phyloP scores from a whole-genome alignment of 1,140 invertebrate species.

The Dufourea novaeangliae region DNA sequence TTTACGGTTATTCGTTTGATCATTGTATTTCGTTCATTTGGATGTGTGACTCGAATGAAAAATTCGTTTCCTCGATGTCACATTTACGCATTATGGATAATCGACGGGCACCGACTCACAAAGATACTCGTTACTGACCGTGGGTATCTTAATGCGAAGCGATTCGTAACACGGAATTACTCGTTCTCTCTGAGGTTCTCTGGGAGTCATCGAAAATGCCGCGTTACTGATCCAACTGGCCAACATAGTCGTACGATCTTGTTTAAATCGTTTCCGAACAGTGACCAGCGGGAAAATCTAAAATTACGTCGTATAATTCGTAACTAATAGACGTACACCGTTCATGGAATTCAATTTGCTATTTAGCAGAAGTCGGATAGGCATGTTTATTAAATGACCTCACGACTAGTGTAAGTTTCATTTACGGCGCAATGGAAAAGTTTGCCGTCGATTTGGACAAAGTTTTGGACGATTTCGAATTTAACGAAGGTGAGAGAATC shows the following conservation, averaged over 20 bases:
- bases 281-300: background rate
- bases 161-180: conserved; percentile 7
- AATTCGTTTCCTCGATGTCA: background rate
- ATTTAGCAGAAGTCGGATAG: conserved; percentile 17
- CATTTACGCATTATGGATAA: conserved; percentile 1
- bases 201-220: background rate
- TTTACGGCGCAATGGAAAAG: conserved; percentile 84
- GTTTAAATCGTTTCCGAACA: background rate
- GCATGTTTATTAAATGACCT: conserved; percentile 37
- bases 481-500: conserved; percentile 84
- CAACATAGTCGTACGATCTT: background rate
- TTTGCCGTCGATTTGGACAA: conserved; percentile 92
- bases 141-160: conserved; percentile 3
- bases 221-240: background rate
- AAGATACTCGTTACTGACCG: conserved; percentile 4
- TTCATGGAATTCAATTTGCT: conserved; percentile 39
- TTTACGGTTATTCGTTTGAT: conserved; percentile 13
- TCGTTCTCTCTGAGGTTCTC: background rate
- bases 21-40: background rate
- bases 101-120: conserved; percentile 10
- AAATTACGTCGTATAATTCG: conserved; percentile 24
- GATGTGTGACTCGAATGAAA: background rate
- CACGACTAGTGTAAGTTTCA: background rate
- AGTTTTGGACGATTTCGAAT: conserved; percentile 93
- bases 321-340: background rate